Base-by-base conservation (phyloP, 2,888 invertebrate species). In the Drosophila koepferae region DNA sequence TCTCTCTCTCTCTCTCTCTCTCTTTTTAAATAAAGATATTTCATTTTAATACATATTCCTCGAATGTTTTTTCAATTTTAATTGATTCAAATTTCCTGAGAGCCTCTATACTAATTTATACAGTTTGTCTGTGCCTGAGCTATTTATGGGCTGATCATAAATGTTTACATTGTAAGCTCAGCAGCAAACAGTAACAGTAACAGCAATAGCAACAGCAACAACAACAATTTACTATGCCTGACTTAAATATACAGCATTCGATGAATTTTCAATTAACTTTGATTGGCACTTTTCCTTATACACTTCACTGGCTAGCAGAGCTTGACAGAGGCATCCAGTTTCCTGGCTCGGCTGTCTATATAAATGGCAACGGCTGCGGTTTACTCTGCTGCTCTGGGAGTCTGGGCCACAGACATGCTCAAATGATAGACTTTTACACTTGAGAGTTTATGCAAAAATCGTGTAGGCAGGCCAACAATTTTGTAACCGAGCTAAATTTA, bases 231-330 rank as follows among this genome's bases (percentile, higher is more conserved):
- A 40, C 54, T 20, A 49, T 72, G 74, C 64, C 81, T 74, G 81
- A 76, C 87, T 86, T 84, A 89, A 86, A 86, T 89, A 86, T 86
- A 87, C 89, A 86, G 74, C 77, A 87, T 86, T 89, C 87, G 87
- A 87, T 86, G 89, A 86, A 86, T 89, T 89, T 86, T 86, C 86
- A 86, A 86, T 86, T 89, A 86, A 87, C 80, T 87, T 86, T 86
- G 86, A 86, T 86, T 86, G 86, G 80, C 86, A 86, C 89, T 86
- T 86, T 86, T 86, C 85, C 82, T 82, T 80, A 74, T 74, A 72
- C 77, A 74, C 72, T 74, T 81, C 74, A 75, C 67, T 78, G 80
- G 65, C 70, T 56, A 51, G 41, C 59, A 55, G 62, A 20, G 55
- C 28, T 59, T 44, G 63, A 59, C 49, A 54, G 40, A 59, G 51